Percentiles rank a stretch among this genome's conserved stretches.
These are phyloP conservation scores for Pongo abelii DNA, from an alignment of 2,113 vertebrate genomes.

Conservation along the genomic window DNA sequence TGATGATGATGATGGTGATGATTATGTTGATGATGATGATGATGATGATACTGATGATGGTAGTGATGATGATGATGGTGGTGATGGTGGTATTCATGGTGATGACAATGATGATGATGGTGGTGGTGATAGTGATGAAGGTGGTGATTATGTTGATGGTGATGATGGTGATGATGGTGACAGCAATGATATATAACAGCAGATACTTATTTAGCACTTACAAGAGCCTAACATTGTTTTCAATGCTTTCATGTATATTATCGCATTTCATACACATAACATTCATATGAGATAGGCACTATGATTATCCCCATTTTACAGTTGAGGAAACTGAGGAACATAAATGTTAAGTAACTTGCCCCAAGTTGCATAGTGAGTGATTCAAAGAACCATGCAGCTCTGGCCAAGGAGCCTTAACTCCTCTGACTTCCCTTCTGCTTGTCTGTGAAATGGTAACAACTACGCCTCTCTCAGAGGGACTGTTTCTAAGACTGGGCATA, in stretches of 20 bases:
- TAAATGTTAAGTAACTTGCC: neutral
- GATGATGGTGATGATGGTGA: accelerated
- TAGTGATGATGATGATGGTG: neutral
- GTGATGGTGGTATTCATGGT: accelerated
- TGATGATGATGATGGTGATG: no score
- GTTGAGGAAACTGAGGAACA: neutral
- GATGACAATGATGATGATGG: accelerated
- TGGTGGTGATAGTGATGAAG: no score
- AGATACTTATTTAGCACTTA: neutral
- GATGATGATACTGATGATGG: no score
- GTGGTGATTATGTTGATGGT: accelerated
- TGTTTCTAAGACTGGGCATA: neutral
- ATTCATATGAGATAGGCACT: neutral
- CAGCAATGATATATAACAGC: neutral
- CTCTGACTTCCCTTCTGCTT: neutral
- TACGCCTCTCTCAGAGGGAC: neutral
- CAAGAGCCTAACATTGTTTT: neutral
- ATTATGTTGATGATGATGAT: accelerated
- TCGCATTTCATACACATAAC: neutral
- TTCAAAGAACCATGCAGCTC: neutral
- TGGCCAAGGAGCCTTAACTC: neutral
- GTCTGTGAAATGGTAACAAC: neutral
- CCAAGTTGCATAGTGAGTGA: no score
- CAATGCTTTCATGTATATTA: neutral
- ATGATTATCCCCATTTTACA: neutral